Percentiles rank a stretch among this genome's conserved stretches.
Conservation (phyloP, 2,113 vertebrate genomes). For the Numida meleagris region DNA sequence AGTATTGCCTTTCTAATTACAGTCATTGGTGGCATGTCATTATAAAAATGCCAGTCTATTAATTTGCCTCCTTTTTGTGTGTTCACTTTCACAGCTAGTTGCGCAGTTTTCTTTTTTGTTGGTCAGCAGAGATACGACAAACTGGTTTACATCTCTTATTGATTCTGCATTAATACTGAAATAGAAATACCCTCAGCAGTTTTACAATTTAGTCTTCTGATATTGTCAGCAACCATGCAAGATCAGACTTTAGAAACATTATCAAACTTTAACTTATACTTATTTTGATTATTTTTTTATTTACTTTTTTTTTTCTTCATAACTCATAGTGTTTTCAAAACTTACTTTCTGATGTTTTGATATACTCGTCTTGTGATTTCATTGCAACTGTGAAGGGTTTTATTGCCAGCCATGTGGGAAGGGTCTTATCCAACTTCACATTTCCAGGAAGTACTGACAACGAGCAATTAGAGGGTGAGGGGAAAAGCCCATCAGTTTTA, state of each 20-base stretch:
- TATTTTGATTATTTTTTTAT: background rate
- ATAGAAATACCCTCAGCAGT: background rate
- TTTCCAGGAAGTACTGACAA: background rate
- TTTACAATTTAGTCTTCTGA: background rate
- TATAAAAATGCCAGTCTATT: background rate
- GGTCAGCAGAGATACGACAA: background rate
- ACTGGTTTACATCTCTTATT: background rate
- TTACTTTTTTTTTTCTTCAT: background rate
- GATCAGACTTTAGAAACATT: background rate
- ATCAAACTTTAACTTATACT: background rate
- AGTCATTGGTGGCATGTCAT: background rate
- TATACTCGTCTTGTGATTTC: background rate
- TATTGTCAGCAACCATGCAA: background rate
- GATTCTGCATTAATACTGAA: background rate
- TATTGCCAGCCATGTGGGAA: background rate
- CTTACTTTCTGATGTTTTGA: background rate
- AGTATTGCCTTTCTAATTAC: background rate
- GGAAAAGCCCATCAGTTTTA: background rate
- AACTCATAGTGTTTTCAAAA: background rate
- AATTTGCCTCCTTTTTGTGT: background rate
- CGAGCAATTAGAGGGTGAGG: background rate
- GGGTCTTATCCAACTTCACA: accelerated
- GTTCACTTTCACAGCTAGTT: background rate
- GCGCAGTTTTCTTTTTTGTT: background rate
- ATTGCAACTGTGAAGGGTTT: background rate